A percentile compares a stretch with the other conserved stretches of the same genome.
Conservation (phyloP, 2,888 invertebrate species). For the Mythimna lalbum region DNA sequence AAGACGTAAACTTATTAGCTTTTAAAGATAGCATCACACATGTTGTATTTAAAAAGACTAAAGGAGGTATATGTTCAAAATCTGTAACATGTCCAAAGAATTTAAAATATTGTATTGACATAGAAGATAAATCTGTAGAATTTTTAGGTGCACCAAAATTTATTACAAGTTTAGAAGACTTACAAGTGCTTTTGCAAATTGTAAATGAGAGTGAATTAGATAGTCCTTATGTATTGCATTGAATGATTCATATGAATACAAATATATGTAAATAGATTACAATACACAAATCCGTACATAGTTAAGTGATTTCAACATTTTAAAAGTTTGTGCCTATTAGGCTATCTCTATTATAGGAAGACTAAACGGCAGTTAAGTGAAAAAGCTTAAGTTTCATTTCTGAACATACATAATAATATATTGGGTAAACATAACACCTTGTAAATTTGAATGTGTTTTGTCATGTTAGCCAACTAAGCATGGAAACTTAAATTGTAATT, state of each 20-base stretch:
- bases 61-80: constrained; percentile 79
- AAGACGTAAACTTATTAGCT: constrained; percentile 56
- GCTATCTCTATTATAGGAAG: constrained; percentile 19
- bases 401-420: background rate
- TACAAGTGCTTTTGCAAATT: constrained; percentile 87
- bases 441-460: background rate
- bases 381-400: background rate
- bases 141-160: constrained; percentile 87
- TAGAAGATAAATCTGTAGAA: constrained; percentile 84
- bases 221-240: constrained; percentile 84
- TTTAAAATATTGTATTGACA: constrained; percentile 84
- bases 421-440: background rate
- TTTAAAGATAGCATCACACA: constrained; percentile 74
- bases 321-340: constrained; percentile 61
- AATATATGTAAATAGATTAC: constrained; percentile 60
- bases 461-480: background rate
- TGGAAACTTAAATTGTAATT: constrained; percentile 1
- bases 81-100: constrained; percentile 85
- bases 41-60: constrained; percentile 83
- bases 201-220: constrained; percentile 86
- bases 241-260: constrained; percentile 63
- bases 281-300: constrained; percentile 56
- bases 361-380: constrained; percentile 27
- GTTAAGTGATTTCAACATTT: constrained; percentile 55
- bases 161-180: constrained; percentile 85